Evolutionary conservation across 2,113 vertebrate genomes (phyloP).

Genomic region (Sprattus sprattus): DNA sequence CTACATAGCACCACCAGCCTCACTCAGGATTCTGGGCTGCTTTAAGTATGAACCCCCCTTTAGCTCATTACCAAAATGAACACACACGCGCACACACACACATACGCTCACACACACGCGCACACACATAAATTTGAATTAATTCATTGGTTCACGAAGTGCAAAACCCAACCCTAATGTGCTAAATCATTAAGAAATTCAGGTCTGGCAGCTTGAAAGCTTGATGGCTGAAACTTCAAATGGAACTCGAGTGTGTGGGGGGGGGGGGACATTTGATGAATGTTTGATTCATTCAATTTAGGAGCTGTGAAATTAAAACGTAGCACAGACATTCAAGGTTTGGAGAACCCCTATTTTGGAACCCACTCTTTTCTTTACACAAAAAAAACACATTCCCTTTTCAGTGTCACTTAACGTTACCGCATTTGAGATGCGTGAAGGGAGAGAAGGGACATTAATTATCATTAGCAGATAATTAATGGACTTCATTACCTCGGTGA

Average conservation of each 20-base stretch:
- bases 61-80: not conserved
- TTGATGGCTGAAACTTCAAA: slow-evolving; percentile 48
- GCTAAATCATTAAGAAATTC: slow-evolving; percentile 18
- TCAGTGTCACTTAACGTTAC: slow-evolving; percentile 30
- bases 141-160: slow-evolving; percentile 60
- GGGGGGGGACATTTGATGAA: slow-evolving; percentile 48
- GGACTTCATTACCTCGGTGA: slow-evolving; percentile 39
- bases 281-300: slow-evolving; percentile 54
- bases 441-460: slow-evolving; percentile 50
- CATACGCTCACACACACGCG: slow-evolving; percentile 20
- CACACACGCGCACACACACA: slow-evolving; percentile 38
- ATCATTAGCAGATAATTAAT: slow-evolving; percentile 58
- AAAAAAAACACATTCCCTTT: slow-evolving; percentile 41
- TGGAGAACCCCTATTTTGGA: slow-evolving; percentile 25
- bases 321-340: slow-evolving; percentile 40
- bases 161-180: slow-evolving; percentile 56
- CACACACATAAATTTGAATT: slow-evolving; percentile 32
- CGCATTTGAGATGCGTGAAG: slow-evolving; percentile 7
- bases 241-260: slow-evolving; percentile 38
- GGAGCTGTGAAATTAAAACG: slow-evolving; percentile 48
- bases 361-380: not conserved
- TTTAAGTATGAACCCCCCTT: not conserved
- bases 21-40: not conserved
- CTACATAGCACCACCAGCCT: not conserved
- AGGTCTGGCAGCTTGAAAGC: slow-evolving; percentile 16